Base-by-base conservation (phyloP, 2,888 invertebrate genomes). In the Eulithis testata region DNA sequence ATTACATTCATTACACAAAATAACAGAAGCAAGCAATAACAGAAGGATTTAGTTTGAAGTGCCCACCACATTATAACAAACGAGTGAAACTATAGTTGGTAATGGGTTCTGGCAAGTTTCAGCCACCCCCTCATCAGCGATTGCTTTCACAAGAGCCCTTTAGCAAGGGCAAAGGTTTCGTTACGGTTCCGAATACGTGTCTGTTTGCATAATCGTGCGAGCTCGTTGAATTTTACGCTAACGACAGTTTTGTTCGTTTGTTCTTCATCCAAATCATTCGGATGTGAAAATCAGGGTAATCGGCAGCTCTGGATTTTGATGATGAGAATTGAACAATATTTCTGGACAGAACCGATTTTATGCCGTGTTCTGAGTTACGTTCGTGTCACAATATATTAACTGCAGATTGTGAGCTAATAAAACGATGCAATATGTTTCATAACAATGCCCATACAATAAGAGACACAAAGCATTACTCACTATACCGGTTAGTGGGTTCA, bases 401-500 rank as follows among this genome's bases (percentile, higher is more conserved):
- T 60, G 54, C 14, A 56, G 27, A 58, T 68, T 50, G 56, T 53
- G 40, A 64, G 47, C 12, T 68, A 69, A 69, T 65, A 61, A 69
- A 68, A 55, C 69, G 66, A 66, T 70, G 65, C 65, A 68, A 65
- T 64, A 60, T 60, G 63, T 71, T 66, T 68, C 53, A 52, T 71
- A 67, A 68, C 65, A 56, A 64, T 57, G 44, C 63, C 59, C 66
- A 68, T 69, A 66, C 66, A 69, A 72, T 69, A 73, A 75, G 73
- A 69, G 74, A 70, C 69, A 74, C 65, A 70, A 75, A 65, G 74
- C 71, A 77, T 82, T 81, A 84, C 74, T 81, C 78, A 79, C 76
- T 71, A 76, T 76, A 78, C 77, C 77, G 76, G 80, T 79, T 77
- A 76, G 80, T 79, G 76, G 73, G 79, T 78, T 78, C 76, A 75